A percentile compares a stretch with the other conserved stretches of the same genome.
phyloP scores from a whole-genome alignment of 2,888 invertebrate species.

The Dicyrtomina minuta region DNA sequence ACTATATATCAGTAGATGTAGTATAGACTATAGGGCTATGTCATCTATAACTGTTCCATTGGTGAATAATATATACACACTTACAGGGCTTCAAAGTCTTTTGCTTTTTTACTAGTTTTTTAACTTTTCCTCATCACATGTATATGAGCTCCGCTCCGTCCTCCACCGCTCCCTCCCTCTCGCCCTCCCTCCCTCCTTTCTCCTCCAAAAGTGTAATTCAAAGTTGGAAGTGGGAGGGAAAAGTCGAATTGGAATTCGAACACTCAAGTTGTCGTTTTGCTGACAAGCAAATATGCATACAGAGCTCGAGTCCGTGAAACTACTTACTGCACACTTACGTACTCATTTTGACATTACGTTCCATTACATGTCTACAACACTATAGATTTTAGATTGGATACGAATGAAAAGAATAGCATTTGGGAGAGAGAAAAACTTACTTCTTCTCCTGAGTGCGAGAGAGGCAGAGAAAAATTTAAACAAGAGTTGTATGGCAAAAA shows the following conservation, averaged over 20 bases:
- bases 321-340: constrained; percentile 2
- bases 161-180: constrained; percentile 5
- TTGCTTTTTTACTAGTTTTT: constrained; percentile 16
- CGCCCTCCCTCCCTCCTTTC: constrained; percentile 14
- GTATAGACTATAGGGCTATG: no score
- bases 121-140: no score
- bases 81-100: no score
- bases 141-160: no score
- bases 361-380: constrained; percentile 10
- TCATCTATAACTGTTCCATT: no score
- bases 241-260: no score
- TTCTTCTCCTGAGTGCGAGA: constrained; percentile 1
- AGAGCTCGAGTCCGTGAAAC: neutral
- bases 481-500: constrained; percentile 22
- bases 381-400: constrained; percentile 26
- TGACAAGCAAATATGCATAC: constrained; percentile 23
- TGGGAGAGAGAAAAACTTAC: neutral
- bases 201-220: neutral
- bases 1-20: no score
- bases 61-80: no score
- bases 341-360: constrained; percentile 12
- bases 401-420: neutral
- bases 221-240: neutral
- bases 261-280: constrained; percentile 15
- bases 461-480: constrained; percentile 24